These are phyloP conservation scores for Petrocephalus schoutedeni DNA, from an alignment of 2,797 vertebrate species.

Conservation along the genomic window DNA sequence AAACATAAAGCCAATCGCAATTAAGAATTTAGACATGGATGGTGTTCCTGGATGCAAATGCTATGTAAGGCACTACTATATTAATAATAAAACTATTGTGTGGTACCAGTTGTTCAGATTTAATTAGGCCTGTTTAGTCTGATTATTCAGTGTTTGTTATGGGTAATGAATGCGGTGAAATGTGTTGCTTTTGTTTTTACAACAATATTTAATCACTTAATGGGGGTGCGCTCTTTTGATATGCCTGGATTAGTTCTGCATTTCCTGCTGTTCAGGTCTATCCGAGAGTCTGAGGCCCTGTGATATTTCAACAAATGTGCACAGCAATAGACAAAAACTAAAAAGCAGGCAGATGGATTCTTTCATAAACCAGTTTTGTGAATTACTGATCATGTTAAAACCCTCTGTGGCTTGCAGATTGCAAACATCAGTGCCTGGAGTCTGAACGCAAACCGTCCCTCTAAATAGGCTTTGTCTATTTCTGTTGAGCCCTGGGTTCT, in stretches of 20 bases:
- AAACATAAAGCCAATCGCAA: background rate
- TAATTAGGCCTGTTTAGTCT: background rate
- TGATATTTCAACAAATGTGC: slow-evolving; percentile 29
- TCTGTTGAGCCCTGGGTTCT: slow-evolving; percentile 31
- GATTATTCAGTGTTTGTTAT: background rate
- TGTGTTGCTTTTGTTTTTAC: background rate
- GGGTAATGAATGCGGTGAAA: background rate
- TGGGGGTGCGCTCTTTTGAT: background rate
- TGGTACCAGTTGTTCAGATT: background rate
- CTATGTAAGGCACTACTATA: background rate
- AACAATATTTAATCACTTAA: background rate
- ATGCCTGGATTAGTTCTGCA: background rate
- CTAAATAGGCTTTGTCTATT: slow-evolving; percentile 36
- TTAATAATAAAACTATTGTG: background rate
- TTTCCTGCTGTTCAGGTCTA: background rate
- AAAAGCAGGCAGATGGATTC: slow-evolving; percentile 28
- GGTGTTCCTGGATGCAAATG: background rate
- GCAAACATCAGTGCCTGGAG: slow-evolving; percentile 34
- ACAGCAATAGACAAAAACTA: slow-evolving; percentile 18
- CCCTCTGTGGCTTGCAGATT: slow-evolving; percentile 30
- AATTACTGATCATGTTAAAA: slow-evolving; percentile 39
- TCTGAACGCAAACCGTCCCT: slow-evolving; percentile 27
- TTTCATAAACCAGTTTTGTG: slow-evolving; percentile 30
- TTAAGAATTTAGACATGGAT: background rate
- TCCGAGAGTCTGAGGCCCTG: background rate